Base-by-base conservation (phyloP, 2,888 invertebrate species). In the Tribolium freemani region DNA sequence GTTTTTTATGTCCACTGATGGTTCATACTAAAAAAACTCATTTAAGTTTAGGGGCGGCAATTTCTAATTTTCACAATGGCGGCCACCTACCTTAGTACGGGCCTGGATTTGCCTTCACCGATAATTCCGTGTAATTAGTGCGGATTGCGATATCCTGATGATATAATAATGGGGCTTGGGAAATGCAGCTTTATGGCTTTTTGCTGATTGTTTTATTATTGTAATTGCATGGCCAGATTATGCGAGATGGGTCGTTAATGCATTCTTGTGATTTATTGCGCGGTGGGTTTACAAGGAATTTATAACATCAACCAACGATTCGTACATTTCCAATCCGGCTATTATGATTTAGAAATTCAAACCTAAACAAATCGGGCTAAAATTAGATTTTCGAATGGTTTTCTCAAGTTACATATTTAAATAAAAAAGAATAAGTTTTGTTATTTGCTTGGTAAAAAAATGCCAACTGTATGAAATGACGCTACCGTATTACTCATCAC, bases 71-170 rank as follows among this genome's bases (percentile, higher is more conserved):
- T n/a, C n/a, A n/a, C n/a, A n/a, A n/a, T n/a, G n/a, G n/a, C n/a
- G n/a, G n/a, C n/a, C n/a, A n/a, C n/a, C n/a, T n/a, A n/a, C n/a
- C n/a, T n/a, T n/a, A n/a, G n/a, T n/a, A n/a, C n/a, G n/a, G n/a
- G n/a, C n/a, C n/a, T n/a, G n/a, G n/a, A n/a, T 38, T 11, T 56
- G 31, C 56, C 56, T 56, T 56, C 56, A 56, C 56, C 31, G 5
- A 8, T 56, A 26, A 56, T 56, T 56, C 53, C 26, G 10, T 26
- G 31, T 16, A 16, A 51, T 16, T 51, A 16, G 51, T 21, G 11
- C 11, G 16, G 16, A 51, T 51, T 48, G 48, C 48, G 9, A 31
- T 56, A 11, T 38, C 38, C 8, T 56, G 56, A 56, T 56, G 56
- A 38, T 31, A 31, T 54, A 54, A 54, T 26, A 54, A 26, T 11